A percentile compares a stretch with the other conserved stretches of the same genome.
Conservation (phyloP, 1,140 invertebrate species). For the Drosophila bipectinata region DNA sequence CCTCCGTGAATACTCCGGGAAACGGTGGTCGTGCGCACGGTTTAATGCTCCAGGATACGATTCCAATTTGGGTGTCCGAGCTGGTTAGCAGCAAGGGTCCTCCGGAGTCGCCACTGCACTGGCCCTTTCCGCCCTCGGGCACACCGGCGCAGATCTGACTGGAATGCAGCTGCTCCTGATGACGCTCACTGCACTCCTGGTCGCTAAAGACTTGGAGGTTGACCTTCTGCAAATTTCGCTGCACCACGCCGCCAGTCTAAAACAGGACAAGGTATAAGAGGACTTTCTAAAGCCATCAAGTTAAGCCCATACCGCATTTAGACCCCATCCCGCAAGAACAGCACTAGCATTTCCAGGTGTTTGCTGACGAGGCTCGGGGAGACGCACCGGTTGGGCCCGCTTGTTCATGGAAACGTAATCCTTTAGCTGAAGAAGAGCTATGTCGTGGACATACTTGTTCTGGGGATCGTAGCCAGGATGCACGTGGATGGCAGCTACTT, state of each 20-base stretch:
- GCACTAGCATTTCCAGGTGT: slow-evolving; percentile 42
- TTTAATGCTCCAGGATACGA: slow-evolving; percentile 84
- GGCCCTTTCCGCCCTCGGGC: slow-evolving; percentile 82
- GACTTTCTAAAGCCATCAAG: background rate
- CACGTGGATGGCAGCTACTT: slow-evolving; percentile 54
- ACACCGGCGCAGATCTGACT: slow-evolving; percentile 83
- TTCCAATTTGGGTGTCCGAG: slow-evolving; percentile 77
- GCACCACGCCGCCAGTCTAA: slow-evolving; percentile 78
- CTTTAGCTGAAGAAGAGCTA: slow-evolving; percentile 57
- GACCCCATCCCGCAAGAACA: slow-evolving; percentile 74
- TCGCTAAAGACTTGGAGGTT: slow-evolving; percentile 75
- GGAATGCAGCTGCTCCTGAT: slow-evolving; percentile 60
- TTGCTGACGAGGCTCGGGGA: slow-evolving; percentile 50
- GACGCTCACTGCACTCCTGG: slow-evolving; percentile 69
- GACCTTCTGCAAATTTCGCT: slow-evolving; percentile 78
- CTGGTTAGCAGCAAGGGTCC: slow-evolving; percentile 80
- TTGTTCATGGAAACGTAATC: slow-evolving; percentile 22
- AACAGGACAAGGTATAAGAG: slow-evolving; percentile 4
- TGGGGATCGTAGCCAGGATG: slow-evolving; percentile 72
- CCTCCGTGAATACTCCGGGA: slow-evolving; percentile 85
- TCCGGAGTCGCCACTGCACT: slow-evolving; percentile 84
- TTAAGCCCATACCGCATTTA: slow-evolving; percentile 53
- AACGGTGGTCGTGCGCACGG: slow-evolving; percentile 83
- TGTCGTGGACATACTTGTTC: slow-evolving; percentile 70
- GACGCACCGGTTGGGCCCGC: slow-evolving; percentile 55